Conservation (phyloP, 1,140 invertebrate species). For the Nylanderia fulva region DNA sequence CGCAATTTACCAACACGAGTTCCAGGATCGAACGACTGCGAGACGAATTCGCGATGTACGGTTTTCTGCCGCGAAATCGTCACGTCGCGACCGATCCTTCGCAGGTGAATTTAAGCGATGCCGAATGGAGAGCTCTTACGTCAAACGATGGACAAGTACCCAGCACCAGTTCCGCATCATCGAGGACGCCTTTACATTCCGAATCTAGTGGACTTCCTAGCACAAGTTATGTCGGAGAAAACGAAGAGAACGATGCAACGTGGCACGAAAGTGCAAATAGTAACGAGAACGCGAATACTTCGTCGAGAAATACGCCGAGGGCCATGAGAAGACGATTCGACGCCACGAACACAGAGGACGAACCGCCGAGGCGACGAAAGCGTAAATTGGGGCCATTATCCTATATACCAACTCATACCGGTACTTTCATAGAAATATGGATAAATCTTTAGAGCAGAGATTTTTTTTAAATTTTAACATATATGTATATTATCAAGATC, state of each 20-base stretch:
- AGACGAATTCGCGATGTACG: slow-evolving; percentile 62
- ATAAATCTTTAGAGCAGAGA: not conserved
- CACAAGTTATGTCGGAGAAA: slow-evolving; percentile 10
- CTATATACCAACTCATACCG: not conserved
- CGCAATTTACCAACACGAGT: slow-evolving; percentile 68
- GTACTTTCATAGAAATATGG: slow-evolving; percentile 14
- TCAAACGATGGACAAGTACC: slow-evolving; percentile 45
- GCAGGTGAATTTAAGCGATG: slow-evolving; percentile 37
- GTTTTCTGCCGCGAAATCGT: slow-evolving; percentile 43
- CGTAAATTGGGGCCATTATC: slow-evolving; percentile 41
- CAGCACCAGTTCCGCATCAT: slow-evolving; percentile 46
- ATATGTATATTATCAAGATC: not conserved
- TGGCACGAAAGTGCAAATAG: not conserved
- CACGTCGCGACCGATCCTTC: slow-evolving; percentile 18
- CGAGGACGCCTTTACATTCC: not conserved
- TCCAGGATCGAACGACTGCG: slow-evolving; percentile 71
- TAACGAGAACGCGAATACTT: not conserved
- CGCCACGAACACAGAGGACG: slow-evolving; percentile 51
- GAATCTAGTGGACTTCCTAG: slow-evolving; percentile 39
- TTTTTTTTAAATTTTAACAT: not conserved
- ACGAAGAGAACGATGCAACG: not conserved
- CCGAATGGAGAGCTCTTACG: slow-evolving; percentile 13
- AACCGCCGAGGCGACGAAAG: slow-evolving; percentile 62
- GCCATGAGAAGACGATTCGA: slow-evolving; percentile 24
- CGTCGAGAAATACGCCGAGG: not conserved